phyloP scores from a whole-genome alignment of 2,113 vertebrate genomes.

The Prionailurus bengalensis region DNA sequence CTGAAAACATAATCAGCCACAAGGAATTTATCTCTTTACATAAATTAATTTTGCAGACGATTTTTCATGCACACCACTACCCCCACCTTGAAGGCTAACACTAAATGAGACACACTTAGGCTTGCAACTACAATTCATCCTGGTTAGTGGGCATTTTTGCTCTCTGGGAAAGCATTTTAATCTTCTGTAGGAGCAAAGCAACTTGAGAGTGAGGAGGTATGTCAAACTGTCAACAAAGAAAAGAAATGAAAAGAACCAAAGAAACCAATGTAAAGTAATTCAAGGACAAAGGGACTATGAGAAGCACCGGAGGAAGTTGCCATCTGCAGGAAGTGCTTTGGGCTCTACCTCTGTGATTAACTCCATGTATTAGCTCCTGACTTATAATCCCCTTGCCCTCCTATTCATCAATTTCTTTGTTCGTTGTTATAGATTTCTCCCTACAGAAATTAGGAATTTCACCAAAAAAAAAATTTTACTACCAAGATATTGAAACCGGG shows the following conservation, averaged over 20 bases:
- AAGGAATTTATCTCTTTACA: conserved; percentile 67
- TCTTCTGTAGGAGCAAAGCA: conserved; percentile 62
- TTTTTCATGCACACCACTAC: conserved; percentile 28
- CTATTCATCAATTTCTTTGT: neutral
- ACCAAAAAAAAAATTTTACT: neutral
- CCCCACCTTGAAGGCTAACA: conserved; percentile 48
- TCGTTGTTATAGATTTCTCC: neutral
- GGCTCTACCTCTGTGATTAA: neutral
- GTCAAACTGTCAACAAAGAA: conserved; percentile 60
- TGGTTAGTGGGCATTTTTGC: conserved; percentile 61
- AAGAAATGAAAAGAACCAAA: neutral
- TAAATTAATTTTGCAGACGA: conserved; percentile 70
- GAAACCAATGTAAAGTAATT: conserved; percentile 38
- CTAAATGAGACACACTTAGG: conserved; percentile 58
- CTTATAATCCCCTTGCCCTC: neutral
- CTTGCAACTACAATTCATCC: conserved; percentile 63
- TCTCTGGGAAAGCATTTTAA: conserved; percentile 70
- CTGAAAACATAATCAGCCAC: conserved; percentile 68
- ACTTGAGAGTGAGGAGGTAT: conserved; percentile 59
- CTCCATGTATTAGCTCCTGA: neutral
- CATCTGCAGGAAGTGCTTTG: conserved; percentile 1
- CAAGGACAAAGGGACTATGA: neutral
- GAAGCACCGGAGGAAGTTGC: neutral
- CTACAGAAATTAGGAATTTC: neutral
- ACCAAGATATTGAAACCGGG: neutral